These are phyloP conservation scores for Sussaba pulchella DNA, from an alignment of 2,888 invertebrate genomes.

Conservation along the genomic window DNA sequence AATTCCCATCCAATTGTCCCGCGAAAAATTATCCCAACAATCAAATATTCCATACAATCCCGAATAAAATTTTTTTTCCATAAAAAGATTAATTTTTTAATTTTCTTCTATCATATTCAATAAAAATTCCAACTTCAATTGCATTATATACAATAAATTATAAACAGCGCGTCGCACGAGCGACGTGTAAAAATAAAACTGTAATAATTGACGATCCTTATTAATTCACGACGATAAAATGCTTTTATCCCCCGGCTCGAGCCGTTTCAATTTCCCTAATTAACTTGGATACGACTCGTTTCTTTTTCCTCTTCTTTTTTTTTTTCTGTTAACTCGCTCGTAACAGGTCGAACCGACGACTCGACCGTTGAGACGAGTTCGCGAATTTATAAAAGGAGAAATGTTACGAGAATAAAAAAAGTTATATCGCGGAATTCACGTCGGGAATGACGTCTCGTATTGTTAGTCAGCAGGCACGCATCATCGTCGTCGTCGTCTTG, in stretches of 20 bases:
- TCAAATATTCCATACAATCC: too few species aligned
- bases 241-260: slow-evolving; percentile 64
- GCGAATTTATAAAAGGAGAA: slow-evolving; percentile 46
- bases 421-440: slow-evolving; percentile 58
- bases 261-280: slow-evolving; percentile 68
- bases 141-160: too few species aligned
- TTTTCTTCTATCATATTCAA: too few species aligned
- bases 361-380: slow-evolving; percentile 29
- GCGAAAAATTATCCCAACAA: too few species aligned
- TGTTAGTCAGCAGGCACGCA: slow-evolving; percentile 71
- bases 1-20: too few species aligned
- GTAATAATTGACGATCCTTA: slow-evolving; percentile 56
- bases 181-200: not conserved
- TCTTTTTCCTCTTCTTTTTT: too few species aligned
- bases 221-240: slow-evolving; percentile 62
- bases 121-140: too few species aligned
- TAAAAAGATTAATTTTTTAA: too few species aligned
- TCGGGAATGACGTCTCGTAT: slow-evolving; percentile 69
- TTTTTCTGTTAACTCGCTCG: not conserved
- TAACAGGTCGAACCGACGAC: slow-evolving; percentile 23
- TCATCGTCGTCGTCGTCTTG: slow-evolving; percentile 40
- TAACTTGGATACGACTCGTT: slow-evolving; percentile 54
- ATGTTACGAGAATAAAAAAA: slow-evolving; percentile 45
- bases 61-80: too few species aligned
- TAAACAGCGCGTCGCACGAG: too few species aligned